Base-by-base conservation (phyloP, 1,140 invertebrate genomes). In the Monomorium pharaonis region DNA sequence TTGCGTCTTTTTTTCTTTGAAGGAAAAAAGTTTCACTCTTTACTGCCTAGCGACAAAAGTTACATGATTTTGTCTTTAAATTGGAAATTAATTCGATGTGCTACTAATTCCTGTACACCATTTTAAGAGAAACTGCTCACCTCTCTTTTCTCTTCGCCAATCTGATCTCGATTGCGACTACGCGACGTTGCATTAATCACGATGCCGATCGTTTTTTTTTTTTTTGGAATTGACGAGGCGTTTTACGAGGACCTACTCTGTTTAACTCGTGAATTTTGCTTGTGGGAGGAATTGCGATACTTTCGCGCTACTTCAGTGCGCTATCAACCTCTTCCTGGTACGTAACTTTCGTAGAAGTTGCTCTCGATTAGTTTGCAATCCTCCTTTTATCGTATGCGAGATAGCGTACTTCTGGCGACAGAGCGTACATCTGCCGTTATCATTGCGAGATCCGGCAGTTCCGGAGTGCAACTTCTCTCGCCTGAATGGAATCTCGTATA, bases 131-230 rank as follows among this genome's bases (percentile, higher is more conserved):
- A 18, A 37, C 37, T 70, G 63, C 63, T 33, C 42, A 69, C 21
- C 74, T 30, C 78, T 42, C 24, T 42, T 83, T 69, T 70, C 54
- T 65, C 60, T 44, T n/a, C 16, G 44, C 47, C 63, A 63, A 63
- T 60, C 54, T 74, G 27, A 24, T 63, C 60, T 21, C 10, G 44
- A 37, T 51, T 65, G 56, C 88, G 88, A 88, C 76, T 65, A 86
- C 63, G 30, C 24, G 88, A 84, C 84, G 84, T 87, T 87, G 72
- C 44, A 76, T 47, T 89, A 89, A 89, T 89, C 84, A 77, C 24
- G 30, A 51, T 27, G 70, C 56, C 84, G 70, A 44, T 63, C 56
- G 51, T 80, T 80, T 5, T 3, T 37, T 37, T 37, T 5, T 81
- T 70, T 60, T 81, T 65, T 47, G 49, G 33, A 65, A 62, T 84